phyloP scores from a whole-genome alignment of 2,113 vertebrate species.

The Oxyura jamaicensis region DNA sequence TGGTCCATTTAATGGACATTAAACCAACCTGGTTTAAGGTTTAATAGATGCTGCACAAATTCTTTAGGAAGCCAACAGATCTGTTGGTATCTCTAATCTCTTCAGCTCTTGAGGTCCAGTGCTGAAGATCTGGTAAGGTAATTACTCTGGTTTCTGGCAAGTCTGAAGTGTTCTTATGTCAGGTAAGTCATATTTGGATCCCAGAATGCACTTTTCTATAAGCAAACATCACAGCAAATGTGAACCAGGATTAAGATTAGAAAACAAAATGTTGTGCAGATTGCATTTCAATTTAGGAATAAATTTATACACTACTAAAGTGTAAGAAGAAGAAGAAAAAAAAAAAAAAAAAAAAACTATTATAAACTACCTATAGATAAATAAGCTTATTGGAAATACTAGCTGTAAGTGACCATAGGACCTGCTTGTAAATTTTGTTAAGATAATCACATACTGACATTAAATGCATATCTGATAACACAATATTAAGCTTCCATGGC shows the following conservation, averaged over 20 bases:
- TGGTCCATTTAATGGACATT: not conserved
- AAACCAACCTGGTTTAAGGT: not conserved
- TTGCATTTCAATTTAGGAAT: conserved; percentile 28
- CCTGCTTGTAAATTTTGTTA: not conserved
- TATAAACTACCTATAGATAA: not conserved
- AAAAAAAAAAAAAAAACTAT: not conserved
- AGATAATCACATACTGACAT: not conserved
- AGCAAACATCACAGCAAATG: conserved; percentile 18
- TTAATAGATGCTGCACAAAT: not conserved
- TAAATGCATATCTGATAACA: not conserved
- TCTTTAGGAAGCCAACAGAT: not conserved
- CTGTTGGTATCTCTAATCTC: not conserved
- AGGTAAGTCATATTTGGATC: not conserved
- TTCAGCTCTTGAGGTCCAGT: not conserved
- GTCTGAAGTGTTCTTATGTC: not conserved
- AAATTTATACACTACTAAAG: not conserved
- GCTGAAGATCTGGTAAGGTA: not conserved
- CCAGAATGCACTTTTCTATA: not conserved
- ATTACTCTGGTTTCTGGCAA: not conserved
- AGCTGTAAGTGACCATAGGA: not conserved
- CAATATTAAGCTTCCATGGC: not conserved
- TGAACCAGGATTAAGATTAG: not conserved
- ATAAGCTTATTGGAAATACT: not conserved
- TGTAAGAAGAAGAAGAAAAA: not conserved
- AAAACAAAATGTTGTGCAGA: not conserved